Percentiles rank a stretch among this genome's conserved stretches.
These are phyloP conservation scores for Apoda limacodes DNA, from an alignment of 2,888 invertebrate species.

Conservation along the genomic window DNA sequence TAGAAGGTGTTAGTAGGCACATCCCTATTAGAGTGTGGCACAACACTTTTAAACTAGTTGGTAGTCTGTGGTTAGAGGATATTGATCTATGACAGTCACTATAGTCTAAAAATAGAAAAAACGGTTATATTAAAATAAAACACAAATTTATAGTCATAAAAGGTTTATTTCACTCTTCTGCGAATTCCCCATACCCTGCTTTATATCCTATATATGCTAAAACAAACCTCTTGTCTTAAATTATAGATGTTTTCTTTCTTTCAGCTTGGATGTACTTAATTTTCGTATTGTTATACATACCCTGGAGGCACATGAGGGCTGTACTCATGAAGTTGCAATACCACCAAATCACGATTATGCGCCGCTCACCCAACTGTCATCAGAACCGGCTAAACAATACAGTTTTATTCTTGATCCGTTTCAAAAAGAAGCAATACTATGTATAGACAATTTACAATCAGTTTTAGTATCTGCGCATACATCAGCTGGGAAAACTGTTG, in stretches of 20 bases:
- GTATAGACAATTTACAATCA: conserved; percentile 97
- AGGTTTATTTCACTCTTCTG: neutral
- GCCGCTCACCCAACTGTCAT: conserved; percentile 64
- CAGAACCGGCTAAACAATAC: conserved; percentile 91
- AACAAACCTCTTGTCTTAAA: neutral
- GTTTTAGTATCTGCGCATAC: conserved; percentile 99
- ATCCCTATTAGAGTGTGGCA: neutral
- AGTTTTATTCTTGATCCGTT: conserved; percentile 97
- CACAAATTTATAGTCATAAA: neutral
- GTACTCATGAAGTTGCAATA: conserved; percentile 96
- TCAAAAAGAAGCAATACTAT: conserved; percentile 95
- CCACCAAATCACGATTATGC: conserved; percentile 88
- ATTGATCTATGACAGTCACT: neutral
- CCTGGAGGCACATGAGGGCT: conserved; percentile 91
- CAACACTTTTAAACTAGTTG: neutral
- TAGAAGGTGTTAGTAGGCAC: neutral
- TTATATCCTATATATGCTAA: neutral
- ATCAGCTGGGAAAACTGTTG: conserved; percentile 99
- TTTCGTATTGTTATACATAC: conserved; percentile 89
- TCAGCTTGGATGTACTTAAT: conserved; percentile 79
- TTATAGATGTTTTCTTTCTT: conserved; percentile 20
- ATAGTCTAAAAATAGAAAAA: neutral
- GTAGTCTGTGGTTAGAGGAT: neutral
- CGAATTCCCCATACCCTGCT: neutral
- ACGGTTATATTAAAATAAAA: neutral